Conservation (phyloP, 2,113 vertebrate genomes). For the Columbina picui region DNA sequence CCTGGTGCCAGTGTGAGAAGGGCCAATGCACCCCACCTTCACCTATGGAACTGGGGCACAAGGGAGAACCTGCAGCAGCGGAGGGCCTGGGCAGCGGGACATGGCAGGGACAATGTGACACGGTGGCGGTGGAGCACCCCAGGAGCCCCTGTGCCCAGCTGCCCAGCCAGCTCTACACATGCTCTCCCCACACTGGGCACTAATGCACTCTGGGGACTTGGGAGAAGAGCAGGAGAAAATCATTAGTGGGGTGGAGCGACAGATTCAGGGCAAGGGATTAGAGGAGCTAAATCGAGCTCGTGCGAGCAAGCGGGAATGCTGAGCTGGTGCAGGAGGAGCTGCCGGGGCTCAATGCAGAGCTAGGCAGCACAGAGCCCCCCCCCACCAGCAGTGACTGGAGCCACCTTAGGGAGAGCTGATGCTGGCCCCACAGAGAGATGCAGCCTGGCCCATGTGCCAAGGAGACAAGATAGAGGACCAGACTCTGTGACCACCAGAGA, state of each 20-base stretch:
- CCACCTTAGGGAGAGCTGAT: neutral
- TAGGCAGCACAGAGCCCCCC: neutral
- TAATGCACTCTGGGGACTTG: conserved; percentile 5
- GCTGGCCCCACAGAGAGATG: neutral
- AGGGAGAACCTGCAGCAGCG: neutral
- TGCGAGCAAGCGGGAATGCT: conserved; percentile 34
- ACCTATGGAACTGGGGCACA: accelerated
- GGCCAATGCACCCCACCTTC: neutral
- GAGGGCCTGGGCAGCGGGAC: neutral
- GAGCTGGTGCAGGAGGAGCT: conserved; percentile 28
- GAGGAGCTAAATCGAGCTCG: conserved; percentile 53
- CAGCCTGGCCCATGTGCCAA: accelerated
- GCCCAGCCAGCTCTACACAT: accelerated
- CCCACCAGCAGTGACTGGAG: neutral
- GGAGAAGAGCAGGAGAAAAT: conserved; percentile 59
- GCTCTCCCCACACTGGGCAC: accelerated
- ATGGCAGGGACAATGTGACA: accelerated
- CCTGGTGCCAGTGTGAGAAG: neutral
- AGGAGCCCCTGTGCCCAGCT: neutral
- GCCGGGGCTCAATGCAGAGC: neutral
- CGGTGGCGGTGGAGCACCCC: no score
- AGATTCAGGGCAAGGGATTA: conserved; percentile 71
- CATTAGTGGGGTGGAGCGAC: conserved; percentile 69
- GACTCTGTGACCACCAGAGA: neutral
- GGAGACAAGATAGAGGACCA: neutral